Evolutionary conservation across 2,113 vertebrate species (phyloP), one percentile per base, ranked within the genome.

Genomic region (Charina bottae): DNA sequence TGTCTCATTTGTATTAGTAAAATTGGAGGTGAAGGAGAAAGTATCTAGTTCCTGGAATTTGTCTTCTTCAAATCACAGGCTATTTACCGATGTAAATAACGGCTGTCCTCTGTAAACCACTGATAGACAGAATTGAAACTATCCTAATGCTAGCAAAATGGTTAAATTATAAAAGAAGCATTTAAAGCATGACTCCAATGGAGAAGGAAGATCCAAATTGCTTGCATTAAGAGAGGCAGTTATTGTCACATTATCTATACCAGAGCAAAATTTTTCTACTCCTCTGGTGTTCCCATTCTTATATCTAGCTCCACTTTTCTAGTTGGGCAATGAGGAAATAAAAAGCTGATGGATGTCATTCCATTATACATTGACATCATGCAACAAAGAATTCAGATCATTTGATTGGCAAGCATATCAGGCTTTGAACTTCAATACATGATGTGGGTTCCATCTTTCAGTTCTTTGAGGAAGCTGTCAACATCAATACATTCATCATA

Each of bases 1-100:
- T 93, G 26, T 19, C 42, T 83, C 21, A 83, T 95, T 92, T 93
- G 19, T 12, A 78, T 90, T 37, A 78, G 89, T 83, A 93, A 93
- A 49, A 56, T 92, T 6, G 26, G 87, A 37, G 13, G 42, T 0
- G 60, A 49, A 62, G 87, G 5, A 24, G 49, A 49, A 49, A 42
- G 42, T 3, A 42, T 24, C 37, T 21, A 37, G 7, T 15, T 46
- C 58, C 13, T 58, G 33, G 55, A 59, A 24, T 26, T 59, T 26
- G 24, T 24, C 33, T 26, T 54, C 42, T 87, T n/a, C n/a, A 59
- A 87, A 87, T 60, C 4, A 49, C 19, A 17, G 78, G 26, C 23
- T 1, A 1, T 85, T 85, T n/a, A 12, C 42, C 2, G 42, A 42
- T 42, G 42, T 54, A 54, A 85, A 54, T 15, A 28, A 26, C 0